phyloP scores from a whole-genome alignment of 2,888 invertebrate genomes.

The Andricus quercusramuli region DNA sequence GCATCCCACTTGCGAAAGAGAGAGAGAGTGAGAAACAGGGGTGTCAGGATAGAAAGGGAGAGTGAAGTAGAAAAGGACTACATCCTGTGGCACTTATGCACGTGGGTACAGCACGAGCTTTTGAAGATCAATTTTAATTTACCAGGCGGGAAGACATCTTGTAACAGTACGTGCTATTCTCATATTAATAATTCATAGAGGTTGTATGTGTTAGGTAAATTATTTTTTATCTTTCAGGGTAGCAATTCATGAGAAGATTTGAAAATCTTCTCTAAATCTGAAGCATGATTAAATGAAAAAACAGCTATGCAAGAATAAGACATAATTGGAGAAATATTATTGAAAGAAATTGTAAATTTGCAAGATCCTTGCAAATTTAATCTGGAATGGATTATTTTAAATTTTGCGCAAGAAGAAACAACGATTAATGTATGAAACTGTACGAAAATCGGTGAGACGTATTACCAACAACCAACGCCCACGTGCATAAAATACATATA shows the following conservation, averaged over 20 bases:
- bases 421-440: neutral
- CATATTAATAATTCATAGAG: no score
- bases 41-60: conserved; percentile 18
- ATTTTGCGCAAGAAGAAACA: neutral
- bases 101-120: neutral
- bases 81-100: neutral
- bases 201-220: no score
- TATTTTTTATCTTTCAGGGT: no score
- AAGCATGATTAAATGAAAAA: no score
- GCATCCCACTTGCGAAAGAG: neutral
- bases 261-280: no score
- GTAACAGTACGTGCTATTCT: no score
- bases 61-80: conserved; percentile 16
- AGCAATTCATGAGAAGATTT: no score
- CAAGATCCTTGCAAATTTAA: neutral
- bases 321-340: no score
- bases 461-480: conserved; percentile 44
- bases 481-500: conserved; percentile 35
- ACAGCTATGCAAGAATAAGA: no score
- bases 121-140: conserved; percentile 35
- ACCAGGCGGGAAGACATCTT: conserved; percentile 8
- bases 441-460: conserved; percentile 5
- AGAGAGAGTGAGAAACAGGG: conserved; percentile 21
- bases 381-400: neutral
- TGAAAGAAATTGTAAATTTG: no score